These are phyloP conservation scores for Euzophera pinguis DNA, from an alignment of 2,888 invertebrate genomes.

Conservation along the genomic window DNA sequence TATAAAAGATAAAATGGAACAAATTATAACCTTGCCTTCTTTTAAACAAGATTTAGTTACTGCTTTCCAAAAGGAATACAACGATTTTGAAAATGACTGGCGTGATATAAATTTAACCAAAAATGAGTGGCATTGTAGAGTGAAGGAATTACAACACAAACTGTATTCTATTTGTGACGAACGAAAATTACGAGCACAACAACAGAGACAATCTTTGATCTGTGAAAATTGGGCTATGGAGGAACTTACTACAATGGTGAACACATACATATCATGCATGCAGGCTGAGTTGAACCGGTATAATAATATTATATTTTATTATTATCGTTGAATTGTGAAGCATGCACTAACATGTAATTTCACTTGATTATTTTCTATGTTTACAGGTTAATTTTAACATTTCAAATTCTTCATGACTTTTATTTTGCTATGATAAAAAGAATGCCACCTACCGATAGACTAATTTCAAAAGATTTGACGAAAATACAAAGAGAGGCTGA, in stretches of 20 bases:
- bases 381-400: conserved; percentile 56
- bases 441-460: conserved; percentile 53
- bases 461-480: conserved; percentile 56
- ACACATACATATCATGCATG: conserved; percentile 77
- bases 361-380: conserved; percentile 27
- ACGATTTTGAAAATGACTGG: conserved; percentile 80
- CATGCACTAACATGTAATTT: neutral
- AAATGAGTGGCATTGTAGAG: conserved; percentile 81
- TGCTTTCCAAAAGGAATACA: conserved; percentile 80
- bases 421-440: conserved; percentile 62
- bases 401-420: conserved; percentile 70
- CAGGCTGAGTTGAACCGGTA: conserved; percentile 82
- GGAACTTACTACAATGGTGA: conserved; percentile 74
- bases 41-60: conserved; percentile 78
- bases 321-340: neutral
- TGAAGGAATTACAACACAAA: conserved; percentile 69
- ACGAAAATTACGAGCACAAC: conserved; percentile 75
- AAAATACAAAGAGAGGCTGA: conserved; percentile 57
- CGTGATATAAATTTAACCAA: conserved; percentile 78
- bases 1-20: conserved; percentile 74
- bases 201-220: conserved; percentile 73
- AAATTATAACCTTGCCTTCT: conserved; percentile 77
- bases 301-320: conserved; percentile 33
- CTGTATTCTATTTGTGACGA: conserved; percentile 79
- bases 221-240: conserved; percentile 78